Conservation (phyloP, 2,113 vertebrate genomes). For the Xerus inauris region DNA sequence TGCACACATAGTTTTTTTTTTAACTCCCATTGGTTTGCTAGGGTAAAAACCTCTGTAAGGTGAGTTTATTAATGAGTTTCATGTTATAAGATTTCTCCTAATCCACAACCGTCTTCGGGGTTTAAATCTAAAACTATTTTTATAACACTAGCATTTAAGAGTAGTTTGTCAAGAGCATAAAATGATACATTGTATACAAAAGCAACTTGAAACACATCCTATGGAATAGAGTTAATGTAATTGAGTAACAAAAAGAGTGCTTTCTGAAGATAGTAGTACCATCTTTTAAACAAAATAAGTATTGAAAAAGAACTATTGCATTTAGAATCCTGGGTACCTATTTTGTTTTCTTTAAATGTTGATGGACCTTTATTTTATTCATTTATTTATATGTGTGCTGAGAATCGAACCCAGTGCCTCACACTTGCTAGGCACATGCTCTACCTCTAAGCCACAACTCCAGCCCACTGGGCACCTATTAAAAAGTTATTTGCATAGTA, state of each 20-base stretch:
- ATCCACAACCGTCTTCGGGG: not conserved
- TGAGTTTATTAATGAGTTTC: not conserved
- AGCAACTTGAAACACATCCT: not conserved
- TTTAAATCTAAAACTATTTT: constrained; percentile 53
- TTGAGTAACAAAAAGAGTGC: not conserved
- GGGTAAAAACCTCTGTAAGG: not conserved
- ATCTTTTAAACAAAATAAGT: constrained; percentile 24
- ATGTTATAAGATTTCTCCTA: not conserved
- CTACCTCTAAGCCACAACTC: no score
- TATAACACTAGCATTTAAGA: not conserved
- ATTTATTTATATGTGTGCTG: no score
- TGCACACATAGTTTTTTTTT: not conserved
- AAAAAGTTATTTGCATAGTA: not conserved
- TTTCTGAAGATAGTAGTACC: not conserved
- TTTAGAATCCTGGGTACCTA: not conserved
- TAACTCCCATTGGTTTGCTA: not conserved
- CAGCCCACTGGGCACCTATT: not conserved
- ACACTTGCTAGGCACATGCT: no score
- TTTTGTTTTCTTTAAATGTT: not conserved
- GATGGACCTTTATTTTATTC: no score
- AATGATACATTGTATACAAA: not conserved
- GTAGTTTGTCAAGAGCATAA: constrained; percentile 25
- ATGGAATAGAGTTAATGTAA: not conserved
- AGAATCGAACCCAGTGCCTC: no score
- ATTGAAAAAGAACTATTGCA: not conserved